Evolutionary conservation across 1,140 invertebrate species (phyloP).

Genomic region (Eriocheir sinensis): DNA sequence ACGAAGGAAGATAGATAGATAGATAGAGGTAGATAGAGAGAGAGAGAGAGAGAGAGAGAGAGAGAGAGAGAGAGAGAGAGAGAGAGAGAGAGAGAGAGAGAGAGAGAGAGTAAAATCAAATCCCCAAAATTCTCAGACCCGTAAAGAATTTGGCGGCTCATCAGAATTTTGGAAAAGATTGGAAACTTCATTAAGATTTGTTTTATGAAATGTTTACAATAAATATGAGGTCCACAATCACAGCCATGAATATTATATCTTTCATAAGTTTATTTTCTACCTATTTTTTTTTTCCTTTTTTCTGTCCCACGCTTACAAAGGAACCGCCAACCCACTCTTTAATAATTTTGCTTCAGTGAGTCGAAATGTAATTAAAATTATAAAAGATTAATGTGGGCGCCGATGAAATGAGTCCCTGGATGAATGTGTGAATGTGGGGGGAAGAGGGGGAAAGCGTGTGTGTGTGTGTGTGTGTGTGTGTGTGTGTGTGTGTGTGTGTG

Average conservation of each 20-base stretch:
- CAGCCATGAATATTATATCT: background rate
- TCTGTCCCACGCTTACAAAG: background rate
- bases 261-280: too few species aligned
- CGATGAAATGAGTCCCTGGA: too few species aligned
- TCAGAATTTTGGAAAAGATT: constrained; percentile 14
- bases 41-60: too few species aligned
- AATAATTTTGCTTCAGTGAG: background rate
- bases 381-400: too few species aligned
- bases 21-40: too few species aligned
- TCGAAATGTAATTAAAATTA: background rate
- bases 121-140: background rate
- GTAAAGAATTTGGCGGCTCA: background rate
- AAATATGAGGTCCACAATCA: background rate
- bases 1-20: too few species aligned
- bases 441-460: background rate
- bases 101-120: too few species aligned
- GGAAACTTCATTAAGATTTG: background rate
- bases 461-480: background rate
- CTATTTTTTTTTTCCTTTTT: background rate
- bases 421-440: background rate
- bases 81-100: too few species aligned
- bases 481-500: constrained; percentile 9
- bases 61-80: too few species aligned
- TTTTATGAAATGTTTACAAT: background rate
- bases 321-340: background rate